These are phyloP conservation scores for Lasioglossum calceatum DNA, from an alignment of 2,888 invertebrate species.

Conservation along the genomic window DNA sequence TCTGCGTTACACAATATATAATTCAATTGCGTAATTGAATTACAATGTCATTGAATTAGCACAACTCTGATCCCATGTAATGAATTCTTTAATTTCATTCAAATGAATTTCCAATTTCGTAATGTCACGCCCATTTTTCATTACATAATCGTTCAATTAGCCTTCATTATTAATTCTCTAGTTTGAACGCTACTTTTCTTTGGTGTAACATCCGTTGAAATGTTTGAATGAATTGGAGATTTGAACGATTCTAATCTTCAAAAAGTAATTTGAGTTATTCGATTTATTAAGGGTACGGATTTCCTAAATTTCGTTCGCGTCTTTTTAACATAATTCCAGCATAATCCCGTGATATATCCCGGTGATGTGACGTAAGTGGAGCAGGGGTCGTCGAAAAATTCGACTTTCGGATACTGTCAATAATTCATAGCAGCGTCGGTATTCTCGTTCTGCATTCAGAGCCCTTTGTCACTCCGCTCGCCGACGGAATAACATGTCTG, in stretches of 20 bases:
- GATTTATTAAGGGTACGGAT: not conserved
- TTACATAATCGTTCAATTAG: too few relatives aligned
- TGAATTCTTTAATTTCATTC: too few relatives aligned
- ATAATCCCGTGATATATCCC: conserved; percentile 31
- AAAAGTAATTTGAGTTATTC: not conserved
- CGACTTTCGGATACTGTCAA: conserved; percentile 43
- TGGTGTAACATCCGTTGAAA: too few relatives aligned
- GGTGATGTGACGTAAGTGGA: conserved; percentile 6
- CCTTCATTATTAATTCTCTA: too few relatives aligned
- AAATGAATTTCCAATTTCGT: too few relatives aligned
- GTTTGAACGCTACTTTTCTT: too few relatives aligned
- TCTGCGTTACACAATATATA: too few relatives aligned
- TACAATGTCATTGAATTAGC: too few relatives aligned
- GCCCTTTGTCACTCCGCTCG: conserved; percentile 47
- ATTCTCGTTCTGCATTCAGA: conserved; percentile 54
- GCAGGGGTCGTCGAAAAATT: conserved; percentile 33
- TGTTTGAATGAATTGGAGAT: not conserved
- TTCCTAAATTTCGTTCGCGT: not conserved
- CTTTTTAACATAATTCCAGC: conserved; percentile 43
- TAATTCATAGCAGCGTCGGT: conserved; percentile 46
- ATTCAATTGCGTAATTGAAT: too few relatives aligned
- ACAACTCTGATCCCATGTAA: too few relatives aligned
- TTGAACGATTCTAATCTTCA: not conserved
- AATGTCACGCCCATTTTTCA: too few relatives aligned
- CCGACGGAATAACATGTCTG: conserved; percentile 54